Conservation (phyloP, 2,888 invertebrate species). For the Neoascia interrupta region DNA sequence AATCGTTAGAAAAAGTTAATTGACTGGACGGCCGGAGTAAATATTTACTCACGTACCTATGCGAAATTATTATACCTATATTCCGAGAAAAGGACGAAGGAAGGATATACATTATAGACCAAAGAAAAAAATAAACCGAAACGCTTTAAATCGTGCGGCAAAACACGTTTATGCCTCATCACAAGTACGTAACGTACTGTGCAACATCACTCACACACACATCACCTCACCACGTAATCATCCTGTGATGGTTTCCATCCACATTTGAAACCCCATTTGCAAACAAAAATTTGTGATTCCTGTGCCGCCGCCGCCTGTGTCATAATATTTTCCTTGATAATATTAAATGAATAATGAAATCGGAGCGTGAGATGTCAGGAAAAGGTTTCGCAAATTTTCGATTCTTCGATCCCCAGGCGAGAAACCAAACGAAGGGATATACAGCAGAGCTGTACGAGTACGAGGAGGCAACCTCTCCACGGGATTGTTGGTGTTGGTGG, state of each 20-base stretch:
- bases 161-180: conserved; percentile 40
- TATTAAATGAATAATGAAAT: conserved; percentile 69
- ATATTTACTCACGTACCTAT: conserved; percentile 63
- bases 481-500: conserved; percentile 57
- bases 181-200: conserved; percentile 17
- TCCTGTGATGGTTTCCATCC: too few species aligned
- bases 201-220: too few species aligned
- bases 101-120: too few species aligned
- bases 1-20: conserved; percentile 57
- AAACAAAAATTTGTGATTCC: conserved; percentile 49
- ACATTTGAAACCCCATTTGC: conserved; percentile 48
- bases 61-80: conserved; percentile 52
- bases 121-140: conserved; percentile 42
- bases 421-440: conserved; percentile 53
- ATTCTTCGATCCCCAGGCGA: conserved; percentile 66
- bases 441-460: too few species aligned
- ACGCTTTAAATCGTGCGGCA: conserved; percentile 54
- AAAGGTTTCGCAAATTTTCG: conserved; percentile 65
- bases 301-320: conserved; percentile 51
- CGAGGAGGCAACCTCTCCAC: conserved; percentile 42
- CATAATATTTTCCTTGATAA: conserved; percentile 65
- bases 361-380: conserved; percentile 62
- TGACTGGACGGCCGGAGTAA: conserved; percentile 64
- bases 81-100: too few species aligned
- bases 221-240: too few species aligned